A percentile compares a stretch with the other conserved stretches of the same genome.
These are phyloP conservation scores for Meganola albula DNA, from an alignment of 2,888 invertebrate genomes.

Conservation along the genomic window DNA sequence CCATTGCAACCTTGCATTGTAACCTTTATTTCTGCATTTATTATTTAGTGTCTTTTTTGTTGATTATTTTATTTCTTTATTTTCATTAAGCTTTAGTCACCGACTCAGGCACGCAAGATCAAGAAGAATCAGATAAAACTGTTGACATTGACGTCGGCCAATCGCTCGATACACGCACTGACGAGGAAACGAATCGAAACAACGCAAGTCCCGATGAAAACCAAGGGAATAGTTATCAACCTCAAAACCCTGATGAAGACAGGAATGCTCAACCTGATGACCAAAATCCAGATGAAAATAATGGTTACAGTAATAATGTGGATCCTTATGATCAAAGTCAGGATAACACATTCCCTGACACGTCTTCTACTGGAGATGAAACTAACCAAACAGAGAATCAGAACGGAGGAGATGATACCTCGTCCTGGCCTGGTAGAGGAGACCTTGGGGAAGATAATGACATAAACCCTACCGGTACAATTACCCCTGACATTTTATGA, in stretches of 20 bases:
- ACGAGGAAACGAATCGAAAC: no score
- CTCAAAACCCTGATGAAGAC: not conserved
- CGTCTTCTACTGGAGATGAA: no score
- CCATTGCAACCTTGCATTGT: no score
- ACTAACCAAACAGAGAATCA: not conserved
- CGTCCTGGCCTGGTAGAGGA: slow-evolving; percentile 4
- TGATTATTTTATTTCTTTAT: slow-evolving; percentile 9
- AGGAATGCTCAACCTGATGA: not conserved
- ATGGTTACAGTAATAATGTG: not conserved
- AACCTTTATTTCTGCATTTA: no score
- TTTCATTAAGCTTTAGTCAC: slow-evolving; percentile 7
- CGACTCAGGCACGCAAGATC: not conserved
- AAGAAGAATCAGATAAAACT: not conserved
- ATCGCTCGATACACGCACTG: no score
- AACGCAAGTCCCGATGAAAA: no score
- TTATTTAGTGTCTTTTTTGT: slow-evolving; percentile 3
- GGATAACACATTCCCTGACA: not conserved
- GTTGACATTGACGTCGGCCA: no score
- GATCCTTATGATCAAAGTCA: not conserved
- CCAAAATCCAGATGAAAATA: not conserved
- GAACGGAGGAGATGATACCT: not conserved
- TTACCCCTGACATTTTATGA: no score
- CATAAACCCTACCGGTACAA: slow-evolving; percentile 7
- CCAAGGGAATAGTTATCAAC: no score
- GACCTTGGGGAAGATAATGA: slow-evolving; percentile 7